These are phyloP conservation scores for human (Homo sapiens) DNA, from an alignment of 2,113 vertebrate genomes.

Conservation along the genomic window DNA sequence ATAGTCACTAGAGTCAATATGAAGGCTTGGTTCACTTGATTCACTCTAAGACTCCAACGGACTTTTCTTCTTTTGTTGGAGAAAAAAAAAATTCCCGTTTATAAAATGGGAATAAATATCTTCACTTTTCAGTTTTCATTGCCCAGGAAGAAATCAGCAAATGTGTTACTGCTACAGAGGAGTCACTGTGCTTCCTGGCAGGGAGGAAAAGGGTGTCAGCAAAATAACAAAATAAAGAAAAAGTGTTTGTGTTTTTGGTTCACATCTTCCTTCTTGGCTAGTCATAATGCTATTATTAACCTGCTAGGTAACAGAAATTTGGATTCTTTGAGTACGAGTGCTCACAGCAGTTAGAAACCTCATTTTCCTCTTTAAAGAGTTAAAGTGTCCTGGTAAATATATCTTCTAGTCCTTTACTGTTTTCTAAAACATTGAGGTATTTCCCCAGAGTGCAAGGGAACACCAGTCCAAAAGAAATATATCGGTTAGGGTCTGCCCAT, in stretches of 20 bases:
- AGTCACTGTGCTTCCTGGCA: background rate
- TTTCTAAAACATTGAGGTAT: background rate
- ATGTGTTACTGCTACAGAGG: background rate
- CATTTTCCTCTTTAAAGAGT: background rate
- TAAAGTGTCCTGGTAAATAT: background rate
- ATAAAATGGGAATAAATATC: background rate
- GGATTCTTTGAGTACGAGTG: background rate
- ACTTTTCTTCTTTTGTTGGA: background rate
- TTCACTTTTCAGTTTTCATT: background rate
- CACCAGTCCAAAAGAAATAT: background rate
- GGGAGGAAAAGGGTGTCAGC: background rate
- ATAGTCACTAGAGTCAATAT: background rate
- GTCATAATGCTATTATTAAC: background rate
- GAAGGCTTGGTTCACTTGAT: background rate
- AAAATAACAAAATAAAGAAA: background rate
- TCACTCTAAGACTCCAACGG: background rate
- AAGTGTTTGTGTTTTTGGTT: background rate
- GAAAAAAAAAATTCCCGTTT: accelerated
- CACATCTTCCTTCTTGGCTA: background rate
- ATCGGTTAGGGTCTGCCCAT: background rate
- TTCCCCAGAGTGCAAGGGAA: background rate
- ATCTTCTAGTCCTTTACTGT: background rate
- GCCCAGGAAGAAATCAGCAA: background rate
- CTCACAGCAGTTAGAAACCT: background rate
- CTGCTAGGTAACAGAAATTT: background rate